Evolutionary conservation across 1,140 invertebrate species (phyloP).

Genomic region (Bombus soroeensis): DNA sequence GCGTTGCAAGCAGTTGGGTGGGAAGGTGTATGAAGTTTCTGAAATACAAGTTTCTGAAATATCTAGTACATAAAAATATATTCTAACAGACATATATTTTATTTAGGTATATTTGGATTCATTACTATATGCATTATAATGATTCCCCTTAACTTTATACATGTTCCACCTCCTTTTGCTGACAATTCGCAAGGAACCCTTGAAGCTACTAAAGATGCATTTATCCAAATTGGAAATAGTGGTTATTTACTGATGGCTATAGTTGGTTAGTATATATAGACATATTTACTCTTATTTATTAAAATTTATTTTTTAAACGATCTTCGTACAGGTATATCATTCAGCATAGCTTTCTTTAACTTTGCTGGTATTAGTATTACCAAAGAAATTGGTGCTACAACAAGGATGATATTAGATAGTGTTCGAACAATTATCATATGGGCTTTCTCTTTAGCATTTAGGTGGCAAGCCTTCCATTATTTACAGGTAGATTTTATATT

Average conservation of each 20-base stretch:
- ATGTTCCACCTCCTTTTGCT: slow-evolving; percentile 89
- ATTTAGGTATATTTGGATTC: slow-evolving; percentile 92
- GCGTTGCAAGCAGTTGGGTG: slow-evolving; percentile 94
- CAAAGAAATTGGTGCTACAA: slow-evolving; percentile 96
- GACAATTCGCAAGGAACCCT: slow-evolving; percentile 90
- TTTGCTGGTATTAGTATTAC: slow-evolving; percentile 98
- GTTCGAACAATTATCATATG: slow-evolving; percentile 95
- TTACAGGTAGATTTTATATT: slow-evolving; percentile 85
- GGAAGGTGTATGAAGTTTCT: slow-evolving; percentile 86
- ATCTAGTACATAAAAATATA: neutral
- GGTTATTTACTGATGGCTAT: slow-evolving; percentile 86
- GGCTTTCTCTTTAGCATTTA: slow-evolving; percentile 88
- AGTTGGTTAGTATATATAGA: slow-evolving; percentile 83
- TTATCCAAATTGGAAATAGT: slow-evolving; percentile 91
- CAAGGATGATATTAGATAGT: slow-evolving; percentile 96
- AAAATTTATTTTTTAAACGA: slow-evolving; percentile 17
- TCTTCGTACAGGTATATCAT: slow-evolving; percentile 87
- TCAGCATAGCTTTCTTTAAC: slow-evolving; percentile 98
- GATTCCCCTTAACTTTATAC: slow-evolving; percentile 93
- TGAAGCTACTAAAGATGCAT: slow-evolving; percentile 93
- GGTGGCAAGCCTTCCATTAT: slow-evolving; percentile 92
- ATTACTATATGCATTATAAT: slow-evolving; percentile 88
- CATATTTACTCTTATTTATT: neutral
- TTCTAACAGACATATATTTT: slow-evolving; percentile 24
- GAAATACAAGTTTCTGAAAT: neutral